Evolutionary conservation across 2,888 invertebrate genomes (phyloP), one percentile per base, ranked within the genome.

Genomic region (Malthinus seriepunctatus): DNA sequence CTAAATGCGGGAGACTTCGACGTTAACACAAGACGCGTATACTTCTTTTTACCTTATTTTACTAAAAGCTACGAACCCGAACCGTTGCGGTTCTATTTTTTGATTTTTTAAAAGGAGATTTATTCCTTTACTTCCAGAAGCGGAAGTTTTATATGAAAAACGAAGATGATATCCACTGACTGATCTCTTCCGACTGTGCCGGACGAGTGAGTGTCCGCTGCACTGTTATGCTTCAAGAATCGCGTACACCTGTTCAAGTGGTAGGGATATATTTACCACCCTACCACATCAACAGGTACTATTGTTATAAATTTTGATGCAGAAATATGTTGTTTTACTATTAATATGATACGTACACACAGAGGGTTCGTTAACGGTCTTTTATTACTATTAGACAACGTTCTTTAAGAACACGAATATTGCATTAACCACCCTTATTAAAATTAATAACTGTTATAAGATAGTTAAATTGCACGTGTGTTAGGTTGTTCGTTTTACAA

Each of bases 191-290:
- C 75, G 77, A 78, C 77, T 78, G 77, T 78, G 76, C 77, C 78
- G 78, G 78, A 76, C 78, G 77, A 78, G 77, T 78, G 78, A 78
- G 74, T 78, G 78, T 74, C 72, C 73, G 73, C 68, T 72, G 72
- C 72, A 69, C 74, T 78, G 78, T 78, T 78, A 77, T 78, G 78
- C 77, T 78, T 78, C 78, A 78, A 76, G 78, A 78, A 76, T 73
- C 74, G 76, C 76, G 75, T 78, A 75, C 78, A 78, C 78, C 78
- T 78, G 78, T 78, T 76, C 67, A 69, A 60, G 72, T 73, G 71
- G 76, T 68, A 75, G 77, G 76, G 73, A 71, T 61, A 61, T 38
- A 60, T 55, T 63, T 67, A 63, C 66, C 66, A 70, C 71, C 70
- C 68, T 67, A 71, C 75, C 74, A 74, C 72, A 69, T 72, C 73